Conservation (phyloP, 2,888 invertebrate genomes). For the Homarus gammarus region DNA sequence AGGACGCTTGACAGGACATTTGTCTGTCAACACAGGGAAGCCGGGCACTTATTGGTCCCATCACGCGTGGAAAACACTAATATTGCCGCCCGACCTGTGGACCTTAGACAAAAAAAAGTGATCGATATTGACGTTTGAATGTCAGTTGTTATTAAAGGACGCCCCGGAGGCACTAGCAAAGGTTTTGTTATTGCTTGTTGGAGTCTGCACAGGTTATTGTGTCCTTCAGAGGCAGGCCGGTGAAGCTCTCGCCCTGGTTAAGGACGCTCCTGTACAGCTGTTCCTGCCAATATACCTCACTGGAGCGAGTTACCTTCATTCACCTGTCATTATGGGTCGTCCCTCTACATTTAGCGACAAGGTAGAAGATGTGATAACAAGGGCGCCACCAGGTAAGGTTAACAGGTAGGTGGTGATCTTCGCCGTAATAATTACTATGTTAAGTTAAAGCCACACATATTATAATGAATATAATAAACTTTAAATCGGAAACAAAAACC, state of each 20-base stretch:
- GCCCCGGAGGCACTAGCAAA: not conserved
- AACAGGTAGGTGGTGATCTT: no score
- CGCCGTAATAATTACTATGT: no score
- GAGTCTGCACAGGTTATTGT: not conserved
- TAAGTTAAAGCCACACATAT: no score
- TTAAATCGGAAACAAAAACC: no score
- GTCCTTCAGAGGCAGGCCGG: not conserved
- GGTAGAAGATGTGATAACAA: no score
- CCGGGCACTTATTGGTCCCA: constrained; percentile 49
- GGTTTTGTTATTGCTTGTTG: not conserved
- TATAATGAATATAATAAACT: no score
- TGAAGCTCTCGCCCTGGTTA: no score
- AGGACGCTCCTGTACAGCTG: no score
- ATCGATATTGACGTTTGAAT: constrained; percentile 31
- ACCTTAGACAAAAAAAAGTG: constrained; percentile 7
- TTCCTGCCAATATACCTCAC: no score
- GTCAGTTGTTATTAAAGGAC: constrained; percentile 19
- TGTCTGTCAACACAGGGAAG: constrained; percentile 36
- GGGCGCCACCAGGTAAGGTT: no score
- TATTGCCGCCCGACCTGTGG: constrained; percentile 15
- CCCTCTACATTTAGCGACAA: no score
- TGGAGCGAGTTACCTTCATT: no score
- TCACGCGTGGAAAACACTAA: constrained; percentile 47
- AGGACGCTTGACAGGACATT: constrained; percentile 31
- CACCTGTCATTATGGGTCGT: not conserved